Conservation (phyloP, 2,113 vertebrate species). For the Amphiprion ocellaris region DNA sequence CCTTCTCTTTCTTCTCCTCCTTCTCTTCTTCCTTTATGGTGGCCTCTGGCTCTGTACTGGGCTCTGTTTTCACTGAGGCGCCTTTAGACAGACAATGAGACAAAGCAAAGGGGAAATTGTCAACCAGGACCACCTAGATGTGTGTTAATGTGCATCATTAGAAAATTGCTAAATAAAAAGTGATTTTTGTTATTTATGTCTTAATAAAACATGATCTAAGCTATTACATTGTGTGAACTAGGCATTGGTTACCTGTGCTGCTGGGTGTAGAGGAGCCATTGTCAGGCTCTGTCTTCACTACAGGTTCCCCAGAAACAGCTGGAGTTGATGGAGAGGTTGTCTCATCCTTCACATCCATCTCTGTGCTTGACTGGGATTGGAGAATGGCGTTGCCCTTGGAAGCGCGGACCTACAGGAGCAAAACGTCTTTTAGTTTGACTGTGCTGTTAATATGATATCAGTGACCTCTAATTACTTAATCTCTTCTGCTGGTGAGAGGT, state of each 20-base stretch:
- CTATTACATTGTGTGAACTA: neutral
- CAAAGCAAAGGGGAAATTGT: neutral
- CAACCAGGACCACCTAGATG: neutral
- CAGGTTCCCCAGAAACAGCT: constrained; percentile 72
- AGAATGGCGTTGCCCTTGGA: constrained; percentile 90
- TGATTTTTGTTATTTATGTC: no score
- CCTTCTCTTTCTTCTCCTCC: constrained; percentile 88
- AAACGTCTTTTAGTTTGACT: neutral
- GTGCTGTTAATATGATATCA: neutral
- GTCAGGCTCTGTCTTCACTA: constrained; percentile 89
- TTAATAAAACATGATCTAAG: neutral
- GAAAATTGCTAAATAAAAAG: neutral
- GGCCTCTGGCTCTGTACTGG: constrained; percentile 81
- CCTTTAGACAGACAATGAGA: constrained; percentile 40
- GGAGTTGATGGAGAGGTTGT: constrained; percentile 75
- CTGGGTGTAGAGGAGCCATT: constrained; percentile 82
- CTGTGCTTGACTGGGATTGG: constrained; percentile 95
- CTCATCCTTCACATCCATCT: constrained; percentile 92
- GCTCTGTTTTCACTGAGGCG: constrained; percentile 79
- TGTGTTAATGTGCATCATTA: neutral
- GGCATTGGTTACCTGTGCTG: constrained; percentile 76
- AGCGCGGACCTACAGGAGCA: constrained; percentile 80
- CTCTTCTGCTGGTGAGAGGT: neutral
- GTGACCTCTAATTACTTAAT: neutral
- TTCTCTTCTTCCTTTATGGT: constrained; percentile 89